These are phyloP conservation scores for Agrochola macilenta DNA, from an alignment of 2,888 invertebrate genomes.

Conservation along the genomic window DNA sequence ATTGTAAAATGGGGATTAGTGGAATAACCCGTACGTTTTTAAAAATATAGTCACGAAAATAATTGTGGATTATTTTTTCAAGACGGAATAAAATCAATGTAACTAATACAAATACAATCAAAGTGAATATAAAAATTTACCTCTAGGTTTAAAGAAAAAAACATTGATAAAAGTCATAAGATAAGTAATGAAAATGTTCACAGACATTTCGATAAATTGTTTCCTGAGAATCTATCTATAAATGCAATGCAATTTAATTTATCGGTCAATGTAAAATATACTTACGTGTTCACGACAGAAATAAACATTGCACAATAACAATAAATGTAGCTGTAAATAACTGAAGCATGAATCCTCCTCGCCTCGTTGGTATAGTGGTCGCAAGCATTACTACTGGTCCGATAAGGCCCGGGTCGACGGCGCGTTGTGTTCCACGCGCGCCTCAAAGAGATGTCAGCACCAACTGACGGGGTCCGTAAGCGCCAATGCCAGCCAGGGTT, in stretches of 20 bases:
- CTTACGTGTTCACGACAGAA: not conserved
- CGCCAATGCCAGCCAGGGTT: too few relatives aligned
- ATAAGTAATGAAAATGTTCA: not conserved
- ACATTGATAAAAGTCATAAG: not conserved
- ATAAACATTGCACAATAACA: conserved; percentile 15
- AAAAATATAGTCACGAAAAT: not conserved
- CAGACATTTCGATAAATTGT: not conserved
- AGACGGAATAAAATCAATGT: too few relatives aligned
- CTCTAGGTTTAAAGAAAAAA: not conserved
- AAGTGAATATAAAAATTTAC: not conserved
- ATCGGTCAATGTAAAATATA: conserved; percentile 9
- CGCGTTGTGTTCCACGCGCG: too few relatives aligned
- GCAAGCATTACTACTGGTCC: too few relatives aligned
- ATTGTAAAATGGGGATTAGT: too few relatives aligned
- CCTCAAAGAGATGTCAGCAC: too few relatives aligned
- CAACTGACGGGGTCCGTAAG: too few relatives aligned
- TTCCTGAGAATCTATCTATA: not conserved
- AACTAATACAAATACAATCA: too few relatives aligned
- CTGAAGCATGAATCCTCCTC: not conserved
- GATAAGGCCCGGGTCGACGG: too few relatives aligned
- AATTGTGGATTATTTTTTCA: too few relatives aligned
- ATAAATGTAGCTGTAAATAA: conserved; percentile 1
- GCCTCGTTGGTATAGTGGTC: not conserved
- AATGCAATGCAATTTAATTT: conserved; percentile 5
- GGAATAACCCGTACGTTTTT: too few relatives aligned